Evolutionary conservation across 1,140 invertebrate genomes (phyloP).

Genomic region (Euglossa dilemma): DNA sequence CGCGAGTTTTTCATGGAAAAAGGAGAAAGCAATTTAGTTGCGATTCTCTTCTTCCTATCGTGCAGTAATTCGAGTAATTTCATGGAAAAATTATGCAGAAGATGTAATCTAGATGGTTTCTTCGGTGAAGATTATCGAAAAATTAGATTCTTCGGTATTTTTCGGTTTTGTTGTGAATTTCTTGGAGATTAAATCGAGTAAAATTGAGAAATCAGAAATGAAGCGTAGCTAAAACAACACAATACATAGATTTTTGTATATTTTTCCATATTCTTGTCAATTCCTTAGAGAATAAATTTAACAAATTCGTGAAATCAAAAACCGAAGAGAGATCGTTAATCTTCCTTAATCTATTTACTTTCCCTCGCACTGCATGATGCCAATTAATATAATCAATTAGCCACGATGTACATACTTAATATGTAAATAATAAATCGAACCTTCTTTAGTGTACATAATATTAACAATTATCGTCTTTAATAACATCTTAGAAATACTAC

Average conservation of each 20-base stretch:
- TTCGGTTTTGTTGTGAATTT: too few species aligned
- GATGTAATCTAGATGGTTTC: background rate
- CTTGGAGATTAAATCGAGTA: too few species aligned
- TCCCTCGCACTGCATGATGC: background rate
- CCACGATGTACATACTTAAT: background rate
- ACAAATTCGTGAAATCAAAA: background rate
- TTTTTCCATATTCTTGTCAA: too few species aligned
- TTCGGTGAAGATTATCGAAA: background rate
- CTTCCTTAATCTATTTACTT: background rate
- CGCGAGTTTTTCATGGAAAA: background rate
- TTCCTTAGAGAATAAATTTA: background rate
- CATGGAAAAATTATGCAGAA: too few species aligned
- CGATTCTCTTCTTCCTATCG: background rate
- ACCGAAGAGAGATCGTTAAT: background rate
- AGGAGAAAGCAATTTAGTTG: background rate
- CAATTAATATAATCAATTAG: background rate
- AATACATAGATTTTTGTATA: too few species aligned
- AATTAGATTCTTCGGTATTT: too few species aligned
- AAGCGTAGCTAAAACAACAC: too few species aligned
- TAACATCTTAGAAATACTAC: background rate
- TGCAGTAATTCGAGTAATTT: background rate
- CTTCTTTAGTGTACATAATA: background rate
- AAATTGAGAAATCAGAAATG: too few species aligned
- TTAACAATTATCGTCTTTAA: background rate
- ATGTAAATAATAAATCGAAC: background rate